A percentile compares a stretch with the other conserved stretches of the same genome.
Evolutionary conservation across 2,113 vertebrate genomes (phyloP).

Genomic region (Percopsis transmontana): DNA sequence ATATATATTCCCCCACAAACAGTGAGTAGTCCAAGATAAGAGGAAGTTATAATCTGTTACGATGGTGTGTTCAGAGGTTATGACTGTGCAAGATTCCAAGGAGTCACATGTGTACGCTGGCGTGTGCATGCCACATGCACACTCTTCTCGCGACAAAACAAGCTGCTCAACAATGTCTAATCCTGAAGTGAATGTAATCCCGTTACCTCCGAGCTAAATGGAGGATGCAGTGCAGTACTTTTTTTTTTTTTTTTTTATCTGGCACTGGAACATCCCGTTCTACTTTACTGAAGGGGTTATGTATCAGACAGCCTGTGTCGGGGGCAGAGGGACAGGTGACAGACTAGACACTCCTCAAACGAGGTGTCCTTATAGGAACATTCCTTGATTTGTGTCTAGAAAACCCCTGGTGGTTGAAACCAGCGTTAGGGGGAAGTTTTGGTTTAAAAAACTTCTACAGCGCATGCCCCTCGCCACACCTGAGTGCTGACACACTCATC

Average conservation of each 20-base stretch:
- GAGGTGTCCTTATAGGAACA: background rate
- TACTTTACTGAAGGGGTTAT: slow-evolving; percentile 76
- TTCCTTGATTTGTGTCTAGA: too few species aligned
- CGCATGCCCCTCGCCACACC: too few species aligned
- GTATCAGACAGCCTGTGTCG: slow-evolving; percentile 48
- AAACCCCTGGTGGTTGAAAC: too few species aligned
- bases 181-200: slow-evolving; percentile 80
- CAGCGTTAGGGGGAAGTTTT: too few species aligned
- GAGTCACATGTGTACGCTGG: background rate
- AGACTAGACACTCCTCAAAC: slow-evolving; percentile 28
- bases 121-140: slow-evolving; percentile 19
- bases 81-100: slow-evolving; percentile 13
- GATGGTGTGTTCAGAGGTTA: slow-evolving; percentile 2
- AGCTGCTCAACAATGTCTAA: slow-evolving; percentile 81
- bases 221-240: slow-evolving; percentile 70
- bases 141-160: slow-evolving; percentile 72
- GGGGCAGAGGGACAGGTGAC: slow-evolving; percentile 42
- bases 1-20: too few species aligned
- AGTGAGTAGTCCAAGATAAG: slow-evolving; percentile 3
- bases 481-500: too few species aligned
- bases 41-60: slow-evolving; percentile 8
- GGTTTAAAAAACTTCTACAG: too few species aligned
- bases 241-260: slow-evolving; percentile 79
- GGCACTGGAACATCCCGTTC: slow-evolving; percentile 82
- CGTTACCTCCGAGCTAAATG: slow-evolving; percentile 81